A percentile compares a stretch with the other conserved stretches of the same genome.
phyloP scores from a whole-genome alignment of 2,113 vertebrate species.

The Gallinago undulata region DNA sequence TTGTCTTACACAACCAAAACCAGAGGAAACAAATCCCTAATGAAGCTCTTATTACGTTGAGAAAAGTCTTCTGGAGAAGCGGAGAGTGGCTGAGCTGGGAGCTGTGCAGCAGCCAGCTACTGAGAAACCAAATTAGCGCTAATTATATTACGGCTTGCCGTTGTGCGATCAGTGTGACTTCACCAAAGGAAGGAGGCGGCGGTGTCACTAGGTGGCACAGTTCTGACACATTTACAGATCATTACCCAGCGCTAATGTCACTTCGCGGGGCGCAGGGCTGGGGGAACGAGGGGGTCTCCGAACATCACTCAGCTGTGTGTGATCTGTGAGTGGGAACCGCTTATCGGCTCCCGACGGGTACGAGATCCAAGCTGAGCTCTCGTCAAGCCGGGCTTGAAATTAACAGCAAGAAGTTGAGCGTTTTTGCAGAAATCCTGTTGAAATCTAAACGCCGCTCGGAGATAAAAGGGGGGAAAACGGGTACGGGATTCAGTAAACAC shows the following conservation, averaged over 20 bases:
- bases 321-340: slow-evolving; percentile 56
- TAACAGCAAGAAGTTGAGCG: slow-evolving; percentile 15
- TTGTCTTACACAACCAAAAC: background rate
- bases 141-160: slow-evolving; percentile 75
- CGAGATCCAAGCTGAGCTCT: slow-evolving; percentile 55
- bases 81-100: background rate
- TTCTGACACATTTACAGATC: slow-evolving; percentile 81
- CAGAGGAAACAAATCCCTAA: background rate
- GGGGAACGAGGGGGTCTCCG: background rate
- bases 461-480: background rate
- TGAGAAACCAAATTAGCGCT: slow-evolving; percentile 76
- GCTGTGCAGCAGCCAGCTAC: slow-evolving; percentile 27
- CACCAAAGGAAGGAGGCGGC: slow-evolving; percentile 63
- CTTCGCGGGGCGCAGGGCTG: slow-evolving; percentile 53
- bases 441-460: background rate
- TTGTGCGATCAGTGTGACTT: slow-evolving; percentile 69
- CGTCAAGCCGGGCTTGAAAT: slow-evolving; percentile 53
- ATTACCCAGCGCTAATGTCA: slow-evolving; percentile 75
- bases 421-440: background rate
- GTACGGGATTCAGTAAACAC: background rate
- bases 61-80: background rate
- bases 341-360: slow-evolving; percentile 20
- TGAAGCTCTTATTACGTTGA: background rate
- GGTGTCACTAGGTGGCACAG: slow-evolving; percentile 81
- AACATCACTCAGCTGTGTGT: slow-evolving; percentile 45